A percentile compares a stretch with the other conserved stretches of the same genome.
phyloP scores from a whole-genome alignment of 2,113 vertebrate species.

The Aldabrachelys gigantea region DNA sequence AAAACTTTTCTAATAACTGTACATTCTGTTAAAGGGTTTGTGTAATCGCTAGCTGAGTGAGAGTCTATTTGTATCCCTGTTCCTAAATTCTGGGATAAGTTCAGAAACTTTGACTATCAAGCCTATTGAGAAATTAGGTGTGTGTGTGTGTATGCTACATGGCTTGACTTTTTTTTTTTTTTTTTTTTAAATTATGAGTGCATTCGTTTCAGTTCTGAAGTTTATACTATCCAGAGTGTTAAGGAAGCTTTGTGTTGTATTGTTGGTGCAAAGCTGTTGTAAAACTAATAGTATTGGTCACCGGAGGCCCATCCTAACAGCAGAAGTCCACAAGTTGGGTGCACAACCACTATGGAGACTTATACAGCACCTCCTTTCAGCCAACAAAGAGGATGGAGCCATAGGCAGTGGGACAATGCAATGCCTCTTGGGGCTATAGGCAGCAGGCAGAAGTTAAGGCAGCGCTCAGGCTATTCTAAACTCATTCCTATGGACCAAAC shows the following conservation, averaged over 20 bases:
- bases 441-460: not conserved
- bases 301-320: not conserved
- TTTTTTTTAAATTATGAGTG: not conserved
- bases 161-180: not conserved
- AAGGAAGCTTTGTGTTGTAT: not conserved
- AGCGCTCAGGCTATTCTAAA: not conserved
- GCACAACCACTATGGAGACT: not conserved
- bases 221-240: accelerated
- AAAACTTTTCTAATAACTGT: not conserved
- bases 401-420: not conserved
- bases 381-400: not conserved
- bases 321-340: not conserved
- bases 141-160: not conserved
- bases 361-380: not conserved
- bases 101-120: not conserved
- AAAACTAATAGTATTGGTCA: not conserved
- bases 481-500: not conserved
- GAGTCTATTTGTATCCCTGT: not conserved
- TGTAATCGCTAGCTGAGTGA: not conserved
- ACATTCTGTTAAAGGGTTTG: not conserved
- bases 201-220: not conserved
- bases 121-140: not conserved
- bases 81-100: not conserved
- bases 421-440: not conserved
- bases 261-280: not conserved